Evolutionary conservation across 2,888 invertebrate species (phyloP).

Genomic region (Xanthorhoe spadicearia): DNA sequence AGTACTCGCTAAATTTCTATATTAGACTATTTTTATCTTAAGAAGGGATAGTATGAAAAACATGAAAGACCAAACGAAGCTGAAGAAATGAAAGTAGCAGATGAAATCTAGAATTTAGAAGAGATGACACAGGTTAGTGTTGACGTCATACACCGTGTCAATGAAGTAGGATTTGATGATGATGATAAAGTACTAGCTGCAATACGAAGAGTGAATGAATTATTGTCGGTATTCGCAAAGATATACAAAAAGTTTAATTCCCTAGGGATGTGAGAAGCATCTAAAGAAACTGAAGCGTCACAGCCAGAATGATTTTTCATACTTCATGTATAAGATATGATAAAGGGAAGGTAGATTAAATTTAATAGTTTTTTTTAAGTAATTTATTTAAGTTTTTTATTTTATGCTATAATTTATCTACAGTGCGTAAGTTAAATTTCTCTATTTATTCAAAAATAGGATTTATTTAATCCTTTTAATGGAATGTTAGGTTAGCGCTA

Average conservation of each 20-base stretch:
- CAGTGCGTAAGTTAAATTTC: conserved; percentile 79
- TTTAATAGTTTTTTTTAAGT: conserved; percentile 63
- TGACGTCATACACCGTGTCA: background rate
- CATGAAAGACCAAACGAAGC: conserved; percentile 50
- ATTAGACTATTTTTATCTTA: conserved; percentile 69
- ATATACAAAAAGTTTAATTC: conserved; percentile 51
- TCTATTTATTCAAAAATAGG: conserved; percentile 76
- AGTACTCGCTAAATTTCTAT: conserved; percentile 70
- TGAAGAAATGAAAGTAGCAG: conserved; percentile 39
- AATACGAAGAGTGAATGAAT: conserved; percentile 51
- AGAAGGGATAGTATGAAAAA: conserved; percentile 62
- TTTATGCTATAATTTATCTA: conserved; percentile 78
- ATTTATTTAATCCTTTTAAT: conserved; percentile 69
- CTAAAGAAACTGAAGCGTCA: conserved; percentile 77
- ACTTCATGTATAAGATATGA: conserved; percentile 79
- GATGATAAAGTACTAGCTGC: conserved; percentile 33
- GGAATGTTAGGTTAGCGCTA: conserved; percentile 78
- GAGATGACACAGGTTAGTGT: conserved; percentile 61
- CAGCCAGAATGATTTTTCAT: conserved; percentile 83
- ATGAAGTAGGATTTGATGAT: conserved; percentile 6
- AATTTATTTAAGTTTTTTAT: conserved; percentile 70
- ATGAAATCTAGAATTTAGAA: conserved; percentile 52
- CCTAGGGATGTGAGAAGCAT: conserved; percentile 59
- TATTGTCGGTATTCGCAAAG: conserved; percentile 69
- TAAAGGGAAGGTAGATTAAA: conserved; percentile 71